Evolutionary conservation across 1,140 invertebrate species (phyloP).

Genomic region (Heliconius melpomene): DNA sequence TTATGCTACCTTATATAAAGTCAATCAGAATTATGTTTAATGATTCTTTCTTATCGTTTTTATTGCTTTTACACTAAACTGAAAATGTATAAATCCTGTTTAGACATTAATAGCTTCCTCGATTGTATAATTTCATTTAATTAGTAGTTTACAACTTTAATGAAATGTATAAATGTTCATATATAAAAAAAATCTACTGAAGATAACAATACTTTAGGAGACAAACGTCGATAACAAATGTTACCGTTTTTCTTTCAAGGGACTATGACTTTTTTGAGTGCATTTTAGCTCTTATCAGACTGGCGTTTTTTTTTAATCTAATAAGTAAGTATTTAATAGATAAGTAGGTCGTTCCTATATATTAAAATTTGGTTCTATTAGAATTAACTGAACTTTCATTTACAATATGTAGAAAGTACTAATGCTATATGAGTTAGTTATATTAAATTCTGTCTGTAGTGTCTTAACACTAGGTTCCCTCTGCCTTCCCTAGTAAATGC

Average conservation of each 20-base stretch:
- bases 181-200: background rate
- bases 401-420: too few relatives aligned
- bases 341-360: too few relatives aligned
- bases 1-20: background rate
- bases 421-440: too few relatives aligned
- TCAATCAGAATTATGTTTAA: constrained; percentile 4
- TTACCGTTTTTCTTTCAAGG: background rate
- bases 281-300: background rate
- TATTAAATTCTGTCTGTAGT: too few relatives aligned
- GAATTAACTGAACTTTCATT: too few relatives aligned
- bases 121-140: constrained; percentile 28
- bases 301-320: background rate
- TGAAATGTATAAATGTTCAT: background rate
- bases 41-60: constrained; percentile 1
- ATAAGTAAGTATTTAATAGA: background rate
- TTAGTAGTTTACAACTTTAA: constrained; percentile 19
- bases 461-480: too few relatives aligned
- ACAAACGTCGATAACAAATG: background rate
- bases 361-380: too few relatives aligned
- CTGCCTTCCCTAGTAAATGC: too few relatives aligned
- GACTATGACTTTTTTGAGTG: background rate
- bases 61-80: constrained; percentile 4
- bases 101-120: constrained; percentile 21
- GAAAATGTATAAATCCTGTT: constrained; percentile 19
- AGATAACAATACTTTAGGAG: background rate